Percentiles rank a stretch among this genome's conserved stretches.
phyloP scores from a whole-genome alignment of 2,113 vertebrate species.

The Pseudorhombus dupliciocellatus region DNA sequence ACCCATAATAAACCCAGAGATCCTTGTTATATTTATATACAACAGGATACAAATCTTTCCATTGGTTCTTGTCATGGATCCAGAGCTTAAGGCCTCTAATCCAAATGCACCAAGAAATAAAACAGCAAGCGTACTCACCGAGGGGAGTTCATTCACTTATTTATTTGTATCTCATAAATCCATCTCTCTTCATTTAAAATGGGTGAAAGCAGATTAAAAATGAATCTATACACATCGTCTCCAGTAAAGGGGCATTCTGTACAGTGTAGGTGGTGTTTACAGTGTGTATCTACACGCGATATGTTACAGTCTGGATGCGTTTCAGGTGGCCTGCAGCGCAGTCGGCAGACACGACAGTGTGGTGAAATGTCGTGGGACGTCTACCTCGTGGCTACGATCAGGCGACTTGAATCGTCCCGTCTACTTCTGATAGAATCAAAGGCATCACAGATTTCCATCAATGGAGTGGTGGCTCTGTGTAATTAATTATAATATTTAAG shows the following conservation, averaged over 20 bases:
- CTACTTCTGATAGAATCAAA: slow-evolving; percentile 71
- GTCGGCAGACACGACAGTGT: neutral
- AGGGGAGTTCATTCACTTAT: slow-evolving; percentile 59
- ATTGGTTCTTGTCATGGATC: slow-evolving; percentile 37
- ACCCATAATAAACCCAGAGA: slow-evolving; percentile 26
- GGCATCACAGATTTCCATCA: slow-evolving; percentile 75
- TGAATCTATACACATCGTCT: slow-evolving; percentile 76
- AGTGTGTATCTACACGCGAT: slow-evolving; percentile 84
- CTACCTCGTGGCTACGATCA: neutral
- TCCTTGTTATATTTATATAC: neutral
- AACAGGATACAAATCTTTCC: neutral
- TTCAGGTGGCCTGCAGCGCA: slow-evolving; percentile 31
- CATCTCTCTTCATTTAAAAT: slow-evolving; percentile 76
- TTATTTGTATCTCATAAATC: slow-evolving; percentile 74
- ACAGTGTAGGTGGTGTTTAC: slow-evolving; percentile 80
- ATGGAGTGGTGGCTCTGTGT: slow-evolving; percentile 59
- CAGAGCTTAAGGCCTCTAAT: slow-evolving; percentile 50
- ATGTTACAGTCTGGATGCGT: slow-evolving; percentile 76
- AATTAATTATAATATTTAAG: slow-evolving; percentile 66
- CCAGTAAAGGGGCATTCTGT: slow-evolving; percentile 74
- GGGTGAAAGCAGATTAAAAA: slow-evolving; percentile 78
- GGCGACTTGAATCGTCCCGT: slow-evolving; percentile 38
- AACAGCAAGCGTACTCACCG: slow-evolving; percentile 16
- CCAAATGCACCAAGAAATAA: slow-evolving; percentile 13
- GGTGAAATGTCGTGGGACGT: neutral